These are phyloP conservation scores for Scaeva pyrastri DNA, from an alignment of 2,888 invertebrate genomes.

Conservation along the genomic window DNA sequence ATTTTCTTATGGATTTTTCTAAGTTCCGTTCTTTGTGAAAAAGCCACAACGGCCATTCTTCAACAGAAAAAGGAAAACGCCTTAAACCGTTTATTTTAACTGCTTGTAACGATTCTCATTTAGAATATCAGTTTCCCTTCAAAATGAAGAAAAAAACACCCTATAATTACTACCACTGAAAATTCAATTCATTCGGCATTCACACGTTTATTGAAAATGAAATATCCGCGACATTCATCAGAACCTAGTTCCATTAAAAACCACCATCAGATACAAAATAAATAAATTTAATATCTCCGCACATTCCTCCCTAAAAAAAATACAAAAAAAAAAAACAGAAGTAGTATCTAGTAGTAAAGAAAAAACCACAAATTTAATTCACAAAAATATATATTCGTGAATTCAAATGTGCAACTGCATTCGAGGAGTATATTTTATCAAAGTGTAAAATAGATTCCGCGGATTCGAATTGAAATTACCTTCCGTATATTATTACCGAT, in stretches of 20 bases:
- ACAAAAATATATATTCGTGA: slow-evolving; percentile 35
- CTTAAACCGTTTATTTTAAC: too few species aligned
- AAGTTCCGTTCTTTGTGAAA: too few species aligned
- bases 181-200: slow-evolving; percentile 7
- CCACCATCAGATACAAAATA: slow-evolving; percentile 51
- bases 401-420: slow-evolving; percentile 25
- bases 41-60: too few species aligned
- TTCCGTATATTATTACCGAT: neutral
- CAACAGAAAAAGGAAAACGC: too few species aligned
- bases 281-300: slow-evolving; percentile 44
- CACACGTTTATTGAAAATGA: slow-evolving; percentile 16
- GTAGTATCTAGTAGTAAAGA: too few species aligned
- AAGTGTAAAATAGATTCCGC: slow-evolving; percentile 26
- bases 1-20: too few species aligned
- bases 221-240: slow-evolving; percentile 59
- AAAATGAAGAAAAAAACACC: slow-evolving; percentile 8
- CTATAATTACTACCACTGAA: neutral
- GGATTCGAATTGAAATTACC: slow-evolving; percentile 27
- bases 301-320: too few species aligned
- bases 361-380: slow-evolving; percentile 62
- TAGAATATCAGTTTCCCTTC: too few species aligned
- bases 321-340: too few species aligned
- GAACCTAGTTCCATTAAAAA: slow-evolving; percentile 57
- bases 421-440: slow-evolving; percentile 5
- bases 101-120: too few species aligned